These are phyloP conservation scores for Andrena cerasifolii DNA, from an alignment of 1,140 invertebrate species.

Conservation along the genomic window DNA sequence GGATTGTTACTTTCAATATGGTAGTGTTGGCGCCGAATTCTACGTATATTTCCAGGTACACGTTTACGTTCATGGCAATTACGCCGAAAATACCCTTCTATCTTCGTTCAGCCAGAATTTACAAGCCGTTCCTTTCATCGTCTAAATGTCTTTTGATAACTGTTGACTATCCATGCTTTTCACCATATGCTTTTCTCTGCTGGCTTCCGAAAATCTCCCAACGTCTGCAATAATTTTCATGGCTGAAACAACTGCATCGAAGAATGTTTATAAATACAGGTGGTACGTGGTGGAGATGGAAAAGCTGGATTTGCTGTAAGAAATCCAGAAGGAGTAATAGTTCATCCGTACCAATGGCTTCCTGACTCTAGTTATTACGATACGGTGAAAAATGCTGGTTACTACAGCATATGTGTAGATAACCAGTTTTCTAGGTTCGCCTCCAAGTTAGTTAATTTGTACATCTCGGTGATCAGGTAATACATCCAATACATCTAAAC, in stretches of 20 bases:
- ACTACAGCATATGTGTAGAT: constrained; percentile 97
- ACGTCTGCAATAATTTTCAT: background rate
- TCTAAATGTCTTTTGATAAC: background rate
- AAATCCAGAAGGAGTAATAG: constrained; percentile 91
- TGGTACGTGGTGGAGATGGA: constrained; percentile 94
- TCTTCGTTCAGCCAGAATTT: background rate
- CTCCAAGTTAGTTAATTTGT: constrained; percentile 95
- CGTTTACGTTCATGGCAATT: background rate
- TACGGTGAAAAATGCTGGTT: constrained; percentile 89
- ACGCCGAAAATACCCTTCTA: background rate
- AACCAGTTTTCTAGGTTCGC: constrained; percentile 97
- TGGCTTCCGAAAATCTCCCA: background rate
- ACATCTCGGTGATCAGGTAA: constrained; percentile 94
- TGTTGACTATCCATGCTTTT: background rate
- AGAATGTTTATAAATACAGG: constrained; percentile 80
- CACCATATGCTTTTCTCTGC: background rate
- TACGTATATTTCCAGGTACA: constrained; percentile 96
- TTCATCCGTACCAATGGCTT: constrained; percentile 95
- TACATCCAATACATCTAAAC: background rate
- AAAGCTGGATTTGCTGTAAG: constrained; percentile 95
- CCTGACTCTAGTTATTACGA: constrained; percentile 94
- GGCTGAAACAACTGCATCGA: too few relatives aligned
- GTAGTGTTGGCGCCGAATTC: constrained; percentile 94
- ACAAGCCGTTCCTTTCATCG: background rate
- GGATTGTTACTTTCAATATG: constrained; percentile 97